phyloP scores from a whole-genome alignment of 2,888 invertebrate species.

The Apomyelois bistriatella region DNA sequence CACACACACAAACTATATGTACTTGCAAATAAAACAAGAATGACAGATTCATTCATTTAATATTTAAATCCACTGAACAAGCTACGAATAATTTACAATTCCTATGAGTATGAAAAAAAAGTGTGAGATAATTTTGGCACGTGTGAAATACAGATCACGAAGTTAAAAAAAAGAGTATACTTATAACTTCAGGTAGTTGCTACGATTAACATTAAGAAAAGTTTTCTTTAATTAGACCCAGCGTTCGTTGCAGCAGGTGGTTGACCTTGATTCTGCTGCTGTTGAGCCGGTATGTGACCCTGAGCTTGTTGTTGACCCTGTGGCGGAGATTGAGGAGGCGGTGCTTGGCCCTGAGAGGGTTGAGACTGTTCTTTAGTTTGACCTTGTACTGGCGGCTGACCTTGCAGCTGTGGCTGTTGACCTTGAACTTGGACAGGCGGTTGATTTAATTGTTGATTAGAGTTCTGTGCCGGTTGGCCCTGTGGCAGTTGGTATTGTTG shows the following conservation, averaged over 20 bases:
- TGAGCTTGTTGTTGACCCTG: constrained; percentile 1
- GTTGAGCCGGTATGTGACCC: background rate
- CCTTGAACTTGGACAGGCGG: constrained; percentile 18
- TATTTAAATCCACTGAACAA: background rate
- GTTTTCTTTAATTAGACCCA: background rate
- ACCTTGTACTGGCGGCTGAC: constrained; percentile 12
- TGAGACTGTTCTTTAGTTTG: constrained; percentile 16
- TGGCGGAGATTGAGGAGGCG: constrained; percentile 12
- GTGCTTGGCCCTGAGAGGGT: constrained; percentile 15
- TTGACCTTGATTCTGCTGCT: constrained; percentile 8
- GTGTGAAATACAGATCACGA: constrained; percentile 22
- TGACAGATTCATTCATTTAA: background rate
- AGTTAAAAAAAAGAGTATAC: constrained; percentile 7
- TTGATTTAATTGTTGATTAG: constrained; percentile 16
- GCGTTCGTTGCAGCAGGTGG: no score
- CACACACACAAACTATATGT: background rate
- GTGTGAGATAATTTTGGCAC: constrained; percentile 35
- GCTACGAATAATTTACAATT: constrained; percentile 14
- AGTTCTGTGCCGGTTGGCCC: constrained; percentile 16
- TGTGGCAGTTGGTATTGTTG: constrained; percentile 21
- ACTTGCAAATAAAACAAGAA: background rate
- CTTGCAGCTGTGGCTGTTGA: constrained; percentile 24
- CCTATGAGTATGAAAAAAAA: constrained; percentile 22
- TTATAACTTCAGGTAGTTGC: background rate
- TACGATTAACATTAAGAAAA: background rate